phyloP scores from a whole-genome alignment of 35 echinoderm and acorn worm genomes.

The Hemicentrotus pulcherrimus region DNA sequence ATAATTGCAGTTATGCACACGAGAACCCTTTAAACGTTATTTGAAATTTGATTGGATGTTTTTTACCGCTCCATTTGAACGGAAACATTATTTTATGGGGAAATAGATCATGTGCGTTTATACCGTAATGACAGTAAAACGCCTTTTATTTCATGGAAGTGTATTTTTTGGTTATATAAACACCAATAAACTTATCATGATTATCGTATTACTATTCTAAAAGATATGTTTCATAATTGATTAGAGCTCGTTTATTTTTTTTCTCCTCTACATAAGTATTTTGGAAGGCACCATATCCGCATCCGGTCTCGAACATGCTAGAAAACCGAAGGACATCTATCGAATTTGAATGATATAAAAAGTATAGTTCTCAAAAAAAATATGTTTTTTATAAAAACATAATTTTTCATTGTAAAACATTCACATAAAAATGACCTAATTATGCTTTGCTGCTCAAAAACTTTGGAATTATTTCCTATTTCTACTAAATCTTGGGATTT shows the following conservation, averaged over 20 bases:
- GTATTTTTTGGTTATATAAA: not conserved
- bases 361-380: not conserved
- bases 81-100: not conserved
- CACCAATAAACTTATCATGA: not conserved
- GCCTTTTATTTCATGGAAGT: too few relatives aligned
- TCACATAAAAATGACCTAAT: too few relatives aligned
- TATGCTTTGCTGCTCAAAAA: too few relatives aligned
- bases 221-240: not conserved
- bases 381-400: not conserved
- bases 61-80: not conserved
- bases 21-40: not conserved
- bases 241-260: not conserved
- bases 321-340: conserved; percentile 20
- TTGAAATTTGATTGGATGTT: not conserved
- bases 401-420: too few relatives aligned
- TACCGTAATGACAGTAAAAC: too few relatives aligned
- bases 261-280: not conserved
- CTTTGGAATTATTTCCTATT: too few relatives aligned
- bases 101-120: not conserved
- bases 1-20: not conserved
- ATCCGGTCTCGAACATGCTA: conserved; percentile 37
- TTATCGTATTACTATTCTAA: not conserved
- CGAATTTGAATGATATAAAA: not conserved
- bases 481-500: not conserved
- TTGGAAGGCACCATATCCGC: not conserved